A percentile compares a stretch with the other conserved stretches of the same genome.
Evolutionary conservation across 35 echinoderm and acorn worm species (phyloP).

Genomic region (Lytechinus variegatus): DNA sequence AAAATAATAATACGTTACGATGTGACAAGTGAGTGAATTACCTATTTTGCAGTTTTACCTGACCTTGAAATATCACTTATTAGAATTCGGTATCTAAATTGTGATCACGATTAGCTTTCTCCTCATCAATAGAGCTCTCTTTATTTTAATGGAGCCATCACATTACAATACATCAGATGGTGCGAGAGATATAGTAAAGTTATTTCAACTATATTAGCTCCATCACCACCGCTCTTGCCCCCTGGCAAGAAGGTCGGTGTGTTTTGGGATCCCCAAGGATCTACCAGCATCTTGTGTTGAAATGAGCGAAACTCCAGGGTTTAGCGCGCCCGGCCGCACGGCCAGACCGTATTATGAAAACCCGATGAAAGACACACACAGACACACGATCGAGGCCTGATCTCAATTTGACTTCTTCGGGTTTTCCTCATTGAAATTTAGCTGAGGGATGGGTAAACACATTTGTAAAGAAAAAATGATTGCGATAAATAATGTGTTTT

Average conservation of each 20-base stretch:
- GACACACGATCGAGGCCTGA: not conserved
- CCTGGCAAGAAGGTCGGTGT: conserved; percentile 22
- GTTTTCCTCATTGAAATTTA: not conserved
- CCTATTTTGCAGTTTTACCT: too few species aligned
- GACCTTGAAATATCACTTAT: not conserved
- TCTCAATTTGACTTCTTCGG: not conserved
- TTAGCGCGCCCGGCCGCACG: not conserved
- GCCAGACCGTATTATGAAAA: conserved; percentile 34
- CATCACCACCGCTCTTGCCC: not conserved
- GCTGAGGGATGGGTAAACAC: not conserved
- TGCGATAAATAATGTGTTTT: too few species aligned
- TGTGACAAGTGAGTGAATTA: too few species aligned
- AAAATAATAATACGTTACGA: too few species aligned
- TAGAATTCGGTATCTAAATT: not conserved
- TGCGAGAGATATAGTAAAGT: conserved; percentile 15
- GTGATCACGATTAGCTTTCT: not conserved
- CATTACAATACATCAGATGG: not conserved
- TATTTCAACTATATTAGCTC: conserved; percentile 31
- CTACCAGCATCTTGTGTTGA: not conserved
- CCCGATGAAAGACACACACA: not conserved
- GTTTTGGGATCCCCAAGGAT: not conserved
- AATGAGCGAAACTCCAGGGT: conserved; percentile 36
- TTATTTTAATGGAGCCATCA: conserved; percentile 24
- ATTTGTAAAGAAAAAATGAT: too few species aligned
- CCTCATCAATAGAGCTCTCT: not conserved